A percentile compares a stretch with the other conserved stretches of the same genome.
phyloP scores from a whole-genome alignment of 2,888 invertebrate species.

The Trichopria drosophilae region DNA sequence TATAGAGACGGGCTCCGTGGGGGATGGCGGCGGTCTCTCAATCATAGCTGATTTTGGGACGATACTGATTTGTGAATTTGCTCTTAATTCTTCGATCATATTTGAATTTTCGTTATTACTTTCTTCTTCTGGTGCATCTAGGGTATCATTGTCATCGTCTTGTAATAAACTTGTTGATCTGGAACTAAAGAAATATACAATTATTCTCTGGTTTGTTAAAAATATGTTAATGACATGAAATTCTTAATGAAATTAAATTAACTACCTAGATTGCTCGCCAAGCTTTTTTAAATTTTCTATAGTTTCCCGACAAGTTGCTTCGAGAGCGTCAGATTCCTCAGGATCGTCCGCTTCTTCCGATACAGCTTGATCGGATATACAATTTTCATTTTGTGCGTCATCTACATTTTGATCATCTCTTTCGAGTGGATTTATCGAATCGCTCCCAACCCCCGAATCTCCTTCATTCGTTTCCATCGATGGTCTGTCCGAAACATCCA shows the following conservation, averaged over 20 bases:
- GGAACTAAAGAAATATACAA: constrained; percentile 26
- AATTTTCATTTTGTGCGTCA: constrained; percentile 47
- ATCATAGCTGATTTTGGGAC: constrained; percentile 34
- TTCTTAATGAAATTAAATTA: constrained; percentile 2
- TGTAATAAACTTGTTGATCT: constrained; percentile 29
- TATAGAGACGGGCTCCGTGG: constrained; percentile 1
- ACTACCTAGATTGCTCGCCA: constrained; percentile 55
- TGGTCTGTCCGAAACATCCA: constrained; percentile 49
- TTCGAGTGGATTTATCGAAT: constrained; percentile 55
- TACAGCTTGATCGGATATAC: constrained; percentile 43
- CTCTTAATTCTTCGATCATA: constrained; percentile 15
- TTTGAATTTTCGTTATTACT: not conserved
- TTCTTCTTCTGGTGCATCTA: constrained; percentile 12
- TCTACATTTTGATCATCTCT: constrained; percentile 55
- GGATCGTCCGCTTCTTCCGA: constrained; percentile 45
- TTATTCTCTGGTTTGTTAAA: no score
- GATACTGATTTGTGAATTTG: constrained; percentile 30
- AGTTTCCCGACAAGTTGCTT: constrained; percentile 55
- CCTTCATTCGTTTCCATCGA: constrained; percentile 53
- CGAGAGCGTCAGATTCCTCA: constrained; percentile 51
- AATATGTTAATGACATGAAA: constrained; percentile 15
- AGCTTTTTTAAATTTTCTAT: constrained; percentile 55
- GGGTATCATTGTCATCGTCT: constrained; percentile 14
- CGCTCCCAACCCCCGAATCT: constrained; percentile 57
- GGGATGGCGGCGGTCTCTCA: constrained; percentile 18